Base-by-base conservation (phyloP, 2,797 vertebrate genomes). In the Apogon talboti region DNA sequence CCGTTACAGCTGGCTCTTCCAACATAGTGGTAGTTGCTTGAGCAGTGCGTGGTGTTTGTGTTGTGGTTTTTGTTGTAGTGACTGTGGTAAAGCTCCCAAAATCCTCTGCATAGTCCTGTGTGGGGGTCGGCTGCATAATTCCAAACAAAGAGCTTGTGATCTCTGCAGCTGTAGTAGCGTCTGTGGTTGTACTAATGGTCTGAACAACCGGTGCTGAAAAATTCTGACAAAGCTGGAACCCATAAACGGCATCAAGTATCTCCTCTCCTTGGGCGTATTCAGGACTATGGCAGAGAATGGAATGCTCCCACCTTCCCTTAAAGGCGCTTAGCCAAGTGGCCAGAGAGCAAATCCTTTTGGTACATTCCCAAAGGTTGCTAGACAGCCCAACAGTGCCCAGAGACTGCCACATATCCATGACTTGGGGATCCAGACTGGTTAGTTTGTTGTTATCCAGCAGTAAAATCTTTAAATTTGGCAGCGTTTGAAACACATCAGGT, bases 371-470 rank as follows among this genome's bases (percentile, higher is more conserved):
- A 75, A 96, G 93, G 93, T 99, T 99, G 93, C 95, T 95, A 0
- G 97, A 98, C 91, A 99, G 93, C 84, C 97, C 97, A 71, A 99
- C 87, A 7, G 94, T 95, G 79, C 93, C 95, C 81, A 99, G 91
- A 60, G 96, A 95, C 70, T 85, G 94, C 94, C 97, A 96, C 57
- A 96, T 97, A 89, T 92, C 93, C 89, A 96, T 92, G 82, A 96
- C 95, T 92, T 95, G 95, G 69, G 93, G 88, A 85, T 98, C 96
- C 80, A 99, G 93, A 59, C 94, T 96, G 84, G 86, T 95, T 78
- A 99, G 93, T 94, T 98, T 98, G 94, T 99, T 99, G 93, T 98
- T 96, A 96, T 99, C 97, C 96, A 99, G 90, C 58, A 98, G 94
- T 78, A 99, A 94, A 82, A 94, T 94, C 92, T 98, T 97, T 89